Percentiles rank a stretch among this genome's conserved stretches.
Evolutionary conservation across 2,888 invertebrate species (phyloP).

Genomic region (Plebejus anna): DNA sequence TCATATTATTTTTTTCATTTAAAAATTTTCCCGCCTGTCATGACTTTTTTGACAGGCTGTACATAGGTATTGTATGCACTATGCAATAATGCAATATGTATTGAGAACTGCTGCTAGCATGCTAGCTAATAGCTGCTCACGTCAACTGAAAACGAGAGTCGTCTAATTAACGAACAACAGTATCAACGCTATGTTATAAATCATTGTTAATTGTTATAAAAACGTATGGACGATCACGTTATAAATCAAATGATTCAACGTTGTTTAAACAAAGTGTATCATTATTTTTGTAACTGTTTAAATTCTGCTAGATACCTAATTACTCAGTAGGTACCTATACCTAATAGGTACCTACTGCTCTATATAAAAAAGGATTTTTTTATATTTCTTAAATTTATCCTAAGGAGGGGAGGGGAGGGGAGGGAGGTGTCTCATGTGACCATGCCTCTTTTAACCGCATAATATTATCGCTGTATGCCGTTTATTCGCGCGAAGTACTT

Average conservation of each 20-base stretch:
- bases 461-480: too few relatives aligned
- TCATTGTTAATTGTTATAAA: not conserved
- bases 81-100: not conserved
- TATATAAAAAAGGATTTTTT: too few relatives aligned
- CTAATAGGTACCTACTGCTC: too few relatives aligned
- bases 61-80: not conserved
- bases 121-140: not conserved
- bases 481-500: too few relatives aligned
- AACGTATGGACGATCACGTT: not conserved
- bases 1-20: too few relatives aligned
- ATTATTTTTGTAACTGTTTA: not conserved
- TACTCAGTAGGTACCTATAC: too few relatives aligned
- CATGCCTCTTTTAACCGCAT: too few relatives aligned
- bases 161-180: slow-evolving; percentile 1
- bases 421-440: too few relatives aligned
- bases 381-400: too few relatives aligned
- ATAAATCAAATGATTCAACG: not conserved
- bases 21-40: too few relatives aligned
- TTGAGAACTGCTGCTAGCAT: not conserved
- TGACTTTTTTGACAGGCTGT: too few relatives aligned
- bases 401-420: too few relatives aligned
- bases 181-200: slow-evolving; percentile 4
- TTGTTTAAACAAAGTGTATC: not conserved
- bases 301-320: not conserved
- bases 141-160: slow-evolving; percentile 6